Evolutionary conservation across 23 tunicate species (phyloP).

Genomic region (Trididemnum nubilum): DNA sequence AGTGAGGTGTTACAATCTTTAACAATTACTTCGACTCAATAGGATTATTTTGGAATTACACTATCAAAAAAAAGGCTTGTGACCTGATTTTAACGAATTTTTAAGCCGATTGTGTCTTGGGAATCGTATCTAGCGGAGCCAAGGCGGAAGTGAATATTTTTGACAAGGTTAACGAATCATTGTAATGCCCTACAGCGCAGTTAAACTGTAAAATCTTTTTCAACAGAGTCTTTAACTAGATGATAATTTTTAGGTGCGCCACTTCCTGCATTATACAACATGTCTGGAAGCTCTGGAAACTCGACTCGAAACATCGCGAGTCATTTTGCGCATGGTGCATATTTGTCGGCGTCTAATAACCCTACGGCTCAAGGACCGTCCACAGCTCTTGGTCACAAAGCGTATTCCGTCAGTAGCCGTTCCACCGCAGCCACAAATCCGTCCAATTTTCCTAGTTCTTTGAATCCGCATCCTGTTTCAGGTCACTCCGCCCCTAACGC

Average conservation of each 20-base stretch:
- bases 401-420: slow-evolving; percentile 17
- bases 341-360: slow-evolving; percentile 21
- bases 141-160: too few relatives aligned
- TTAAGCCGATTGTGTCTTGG: too few relatives aligned
- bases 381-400: slow-evolving; percentile 64
- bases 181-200: too few relatives aligned
- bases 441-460: neutral
- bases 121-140: too few relatives aligned
- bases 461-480: neutral
- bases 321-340: slow-evolving; percentile 39
- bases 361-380: slow-evolving; percentile 66
- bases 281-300: slow-evolving; percentile 11
- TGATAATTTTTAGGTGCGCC: neutral
- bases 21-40: too few relatives aligned
- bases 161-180: too few relatives aligned
- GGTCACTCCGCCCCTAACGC: slow-evolving; percentile 4
- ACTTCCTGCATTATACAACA: slow-evolving; percentile 44
- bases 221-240: too few relatives aligned
- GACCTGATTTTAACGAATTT: too few relatives aligned
- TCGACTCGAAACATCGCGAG: slow-evolving; percentile 36
- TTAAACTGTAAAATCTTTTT: too few relatives aligned
- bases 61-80: too few relatives aligned
- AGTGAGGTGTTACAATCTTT: too few relatives aligned
- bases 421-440: neutral
- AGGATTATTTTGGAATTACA: too few relatives aligned